phyloP scores from a whole-genome alignment of 92 coral and sea anemone species.

The Meandrina meandrites region DNA sequence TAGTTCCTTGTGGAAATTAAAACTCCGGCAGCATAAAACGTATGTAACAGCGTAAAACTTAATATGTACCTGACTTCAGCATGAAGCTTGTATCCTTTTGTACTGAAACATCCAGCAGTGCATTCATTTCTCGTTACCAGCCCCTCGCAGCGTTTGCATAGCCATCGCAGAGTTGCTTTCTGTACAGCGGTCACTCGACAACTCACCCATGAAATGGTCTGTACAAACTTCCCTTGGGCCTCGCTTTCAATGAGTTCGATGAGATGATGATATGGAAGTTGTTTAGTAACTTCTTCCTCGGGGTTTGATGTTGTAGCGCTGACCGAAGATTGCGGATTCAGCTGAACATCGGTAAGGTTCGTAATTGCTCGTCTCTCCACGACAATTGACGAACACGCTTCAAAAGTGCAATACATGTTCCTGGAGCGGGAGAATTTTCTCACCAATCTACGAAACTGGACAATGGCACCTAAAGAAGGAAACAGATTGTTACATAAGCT shows the following conservation, averaged over 20 bases:
- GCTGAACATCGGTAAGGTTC: slow-evolving; percentile 17
- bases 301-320: not conserved
- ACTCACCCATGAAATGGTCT: slow-evolving; percentile 78
- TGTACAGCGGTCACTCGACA: slow-evolving; percentile 89
- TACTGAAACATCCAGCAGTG: slow-evolving; percentile 59
- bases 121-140: slow-evolving; percentile 73
- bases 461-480: slow-evolving; percentile 65
- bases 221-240: slow-evolving; percentile 63
- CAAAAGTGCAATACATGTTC: slow-evolving; percentile 83
- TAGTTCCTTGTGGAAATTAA: too few species aligned
- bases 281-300: slow-evolving; percentile 9
- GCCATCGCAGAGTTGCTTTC: slow-evolving; percentile 81
- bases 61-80: slow-evolving; percentile 79
- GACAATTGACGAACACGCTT: slow-evolving; percentile 79
- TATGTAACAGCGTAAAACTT: too few species aligned
- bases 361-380: slow-evolving; percentile 61
- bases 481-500: not conserved
- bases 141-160: slow-evolving; percentile 83
- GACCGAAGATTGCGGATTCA: not conserved
- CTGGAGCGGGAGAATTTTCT: slow-evolving; percentile 77
- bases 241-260: slow-evolving; percentile 66
- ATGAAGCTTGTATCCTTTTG: slow-evolving; percentile 59
- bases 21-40: too few species aligned
- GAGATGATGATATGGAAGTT: slow-evolving; percentile 58
- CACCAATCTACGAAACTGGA: slow-evolving; percentile 72